Evolutionary conservation across 2,113 vertebrate species (phyloP).

Genomic region (Stigmatopora argus): DNA sequence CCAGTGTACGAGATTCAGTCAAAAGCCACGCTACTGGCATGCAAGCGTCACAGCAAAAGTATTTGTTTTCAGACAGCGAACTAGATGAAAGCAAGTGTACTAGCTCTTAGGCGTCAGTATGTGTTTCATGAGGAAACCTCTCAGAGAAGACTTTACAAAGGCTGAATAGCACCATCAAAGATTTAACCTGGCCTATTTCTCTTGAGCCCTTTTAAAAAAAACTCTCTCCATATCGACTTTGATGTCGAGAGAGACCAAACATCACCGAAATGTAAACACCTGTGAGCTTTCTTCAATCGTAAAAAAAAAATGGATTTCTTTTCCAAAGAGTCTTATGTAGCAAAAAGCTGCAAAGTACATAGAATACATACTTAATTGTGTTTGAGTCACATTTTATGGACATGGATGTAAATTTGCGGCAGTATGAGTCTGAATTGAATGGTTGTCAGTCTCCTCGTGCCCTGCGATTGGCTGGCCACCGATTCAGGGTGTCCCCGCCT

Average conservation of each 20-base stretch:
- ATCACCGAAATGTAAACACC: background rate
- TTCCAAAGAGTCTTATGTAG: background rate
- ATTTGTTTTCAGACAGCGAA: constrained; percentile 19
- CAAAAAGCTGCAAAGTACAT: background rate
- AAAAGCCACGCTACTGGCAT: constrained; percentile 7
- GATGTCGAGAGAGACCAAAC: constrained; percentile 15
- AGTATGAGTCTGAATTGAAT: no score
- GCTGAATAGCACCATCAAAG: constrained; percentile 41
- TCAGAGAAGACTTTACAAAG: constrained; percentile 35
- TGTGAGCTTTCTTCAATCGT: background rate
- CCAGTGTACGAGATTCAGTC: background rate
- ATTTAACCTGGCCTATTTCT: constrained; percentile 18
- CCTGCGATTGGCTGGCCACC: no score
- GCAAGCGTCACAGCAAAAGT: constrained; percentile 14
- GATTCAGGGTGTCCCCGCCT: no score
- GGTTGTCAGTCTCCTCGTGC: no score
- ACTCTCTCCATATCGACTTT: constrained; percentile 29
- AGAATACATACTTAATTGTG: background rate
- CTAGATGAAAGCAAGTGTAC: constrained; percentile 48
- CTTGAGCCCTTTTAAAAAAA: constrained; percentile 28
- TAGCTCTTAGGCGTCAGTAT: constrained; percentile 35
- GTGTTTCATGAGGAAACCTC: constrained; percentile 25
- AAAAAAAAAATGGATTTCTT: background rate
- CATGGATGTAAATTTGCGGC: constrained; percentile 1
- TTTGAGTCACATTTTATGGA: constrained; percentile 7